These are phyloP conservation scores for Garrulus glandarius DNA, from an alignment of 2,797 vertebrate genomes.

Conservation along the genomic window DNA sequence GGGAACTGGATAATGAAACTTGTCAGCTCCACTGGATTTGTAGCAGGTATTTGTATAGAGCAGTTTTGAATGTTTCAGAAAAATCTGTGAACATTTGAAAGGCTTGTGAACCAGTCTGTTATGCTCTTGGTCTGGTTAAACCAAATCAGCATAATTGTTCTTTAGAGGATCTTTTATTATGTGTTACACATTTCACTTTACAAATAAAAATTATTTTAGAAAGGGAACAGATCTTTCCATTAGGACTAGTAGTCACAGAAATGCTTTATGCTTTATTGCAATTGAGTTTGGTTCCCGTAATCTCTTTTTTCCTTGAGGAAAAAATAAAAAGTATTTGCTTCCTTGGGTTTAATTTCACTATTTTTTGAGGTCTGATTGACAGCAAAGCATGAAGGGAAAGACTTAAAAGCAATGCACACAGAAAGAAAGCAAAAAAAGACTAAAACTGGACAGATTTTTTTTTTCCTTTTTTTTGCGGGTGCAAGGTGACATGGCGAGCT, in stretches of 20 bases:
- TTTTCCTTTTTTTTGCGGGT: not conserved
- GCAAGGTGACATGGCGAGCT: not conserved
- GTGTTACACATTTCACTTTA: slow-evolving; percentile 48
- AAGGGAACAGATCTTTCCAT: slow-evolving; percentile 12
- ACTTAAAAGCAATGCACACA: not conserved
- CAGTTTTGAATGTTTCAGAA: slow-evolving; percentile 17
- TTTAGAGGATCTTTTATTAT: slow-evolving; percentile 61
- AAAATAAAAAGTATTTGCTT: slow-evolving; percentile 3
- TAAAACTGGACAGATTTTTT: not conserved
- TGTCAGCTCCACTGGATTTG: slow-evolving; percentile 47
- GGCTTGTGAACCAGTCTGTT: not conserved
- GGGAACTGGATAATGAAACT: slow-evolving; percentile 32
- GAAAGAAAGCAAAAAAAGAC: not conserved
- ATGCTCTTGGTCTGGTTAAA: not conserved
- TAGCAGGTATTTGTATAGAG: slow-evolving; percentile 15
- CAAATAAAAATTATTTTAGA: slow-evolving; percentile 48
- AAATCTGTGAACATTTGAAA: not conserved
- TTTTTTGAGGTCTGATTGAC: not conserved
- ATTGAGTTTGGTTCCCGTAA: slow-evolving; percentile 15
- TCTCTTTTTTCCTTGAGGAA: not conserved
- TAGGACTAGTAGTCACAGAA: slow-evolving; percentile 3
- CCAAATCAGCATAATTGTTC: slow-evolving; percentile 54
- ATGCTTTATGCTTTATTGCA: slow-evolving; percentile 23
- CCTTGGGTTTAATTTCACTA: not conserved
- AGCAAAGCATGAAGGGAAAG: not conserved